Conservation (phyloP, 2,888 invertebrate genomes). For the Metallyticus violacea region DNA sequence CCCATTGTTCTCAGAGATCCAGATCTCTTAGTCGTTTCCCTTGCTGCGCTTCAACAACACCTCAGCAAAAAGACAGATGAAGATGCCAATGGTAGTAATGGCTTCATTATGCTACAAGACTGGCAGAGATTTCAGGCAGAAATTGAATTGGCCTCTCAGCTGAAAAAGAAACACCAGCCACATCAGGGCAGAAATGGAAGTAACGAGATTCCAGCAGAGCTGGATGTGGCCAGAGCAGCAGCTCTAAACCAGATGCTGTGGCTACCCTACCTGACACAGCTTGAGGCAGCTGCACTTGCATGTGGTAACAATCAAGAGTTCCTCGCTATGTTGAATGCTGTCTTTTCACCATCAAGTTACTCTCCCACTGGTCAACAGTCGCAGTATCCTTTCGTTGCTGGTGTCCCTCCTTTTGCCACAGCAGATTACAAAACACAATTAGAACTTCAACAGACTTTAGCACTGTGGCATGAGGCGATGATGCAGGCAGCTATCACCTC, state of each 20-base stretch:
- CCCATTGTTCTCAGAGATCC: conserved; percentile 73
- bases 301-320: conserved; percentile 48
- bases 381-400: conserved; percentile 48
- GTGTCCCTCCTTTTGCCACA: conserved; percentile 49
- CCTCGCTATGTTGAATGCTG: conserved; percentile 47
- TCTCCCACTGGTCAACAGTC: conserved; percentile 38
- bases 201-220: conserved; percentile 48
- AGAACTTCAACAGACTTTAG: conserved; percentile 58
- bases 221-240: conserved; percentile 67
- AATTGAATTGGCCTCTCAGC: conserved; percentile 24
- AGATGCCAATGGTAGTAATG: conserved; percentile 33
- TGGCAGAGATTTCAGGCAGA: conserved; percentile 30
- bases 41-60: conserved; percentile 61
- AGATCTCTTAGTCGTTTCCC: conserved; percentile 72
- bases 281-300: conserved; percentile 56
- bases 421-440: conserved; percentile 37
- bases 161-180: conserved; percentile 39
- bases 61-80: conserved; percentile 35
- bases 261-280: conserved; percentile 65
- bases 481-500: conserved; percentile 48
- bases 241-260: conserved; percentile 72
- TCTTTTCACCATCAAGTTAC: conserved; percentile 39
- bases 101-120: conserved; percentile 29
- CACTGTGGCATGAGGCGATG: conserved; percentile 70
- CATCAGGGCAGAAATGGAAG: conserved; percentile 36